phyloP scores from a whole-genome alignment of 2,113 vertebrate species.

The Todiramphus chloris region DNA sequence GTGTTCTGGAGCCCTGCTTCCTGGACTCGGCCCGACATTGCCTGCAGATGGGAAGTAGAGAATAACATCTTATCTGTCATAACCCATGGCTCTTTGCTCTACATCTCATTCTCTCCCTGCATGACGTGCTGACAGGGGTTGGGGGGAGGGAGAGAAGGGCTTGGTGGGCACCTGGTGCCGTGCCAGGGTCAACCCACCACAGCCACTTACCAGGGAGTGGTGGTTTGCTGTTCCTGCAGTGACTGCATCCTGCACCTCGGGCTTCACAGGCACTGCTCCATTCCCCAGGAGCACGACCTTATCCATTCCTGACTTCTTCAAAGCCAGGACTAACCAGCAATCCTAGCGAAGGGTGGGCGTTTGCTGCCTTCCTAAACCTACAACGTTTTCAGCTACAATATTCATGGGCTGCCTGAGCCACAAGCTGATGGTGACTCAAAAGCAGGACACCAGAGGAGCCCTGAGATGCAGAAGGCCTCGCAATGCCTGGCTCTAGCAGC shows the following conservation, averaged over 20 bases:
- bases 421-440: not conserved
- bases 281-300: not conserved
- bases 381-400: not conserved
- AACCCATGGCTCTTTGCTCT: too few relatives aligned
- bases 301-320: not conserved
- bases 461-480: not conserved
- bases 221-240: not conserved
- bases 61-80: too few relatives aligned
- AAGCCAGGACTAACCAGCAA: not conserved
- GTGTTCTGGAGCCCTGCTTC: too few relatives aligned
- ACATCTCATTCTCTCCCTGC: too few relatives aligned
- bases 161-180: too few relatives aligned
- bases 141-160: too few relatives aligned
- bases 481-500: slow-evolving; percentile 41
- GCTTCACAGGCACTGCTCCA: not conserved
- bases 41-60: too few relatives aligned
- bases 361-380: not conserved
- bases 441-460: not conserved
- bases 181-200: too few relatives aligned
- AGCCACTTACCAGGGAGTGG: not conserved
- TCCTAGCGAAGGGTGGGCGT: not conserved
- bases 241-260: not conserved
- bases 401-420: not conserved
- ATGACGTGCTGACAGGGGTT: too few relatives aligned
- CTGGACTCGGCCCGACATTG: too few relatives aligned